Conservation (phyloP, 2,888 invertebrate genomes). For the Sesamia inferens region DNA sequence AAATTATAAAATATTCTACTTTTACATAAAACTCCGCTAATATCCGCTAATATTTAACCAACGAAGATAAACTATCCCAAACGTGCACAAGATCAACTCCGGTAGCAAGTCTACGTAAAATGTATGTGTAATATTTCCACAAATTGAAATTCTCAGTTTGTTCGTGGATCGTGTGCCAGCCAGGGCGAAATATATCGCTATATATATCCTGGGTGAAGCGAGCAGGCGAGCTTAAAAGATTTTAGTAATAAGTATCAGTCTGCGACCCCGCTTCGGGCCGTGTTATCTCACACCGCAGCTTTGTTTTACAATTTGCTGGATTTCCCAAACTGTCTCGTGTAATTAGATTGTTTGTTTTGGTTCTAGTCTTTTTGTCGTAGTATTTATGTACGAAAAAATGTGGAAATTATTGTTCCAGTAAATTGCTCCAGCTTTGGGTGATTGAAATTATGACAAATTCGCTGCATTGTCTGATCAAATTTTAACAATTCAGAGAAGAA, state of each 20-base stretch:
- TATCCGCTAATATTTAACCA: slow-evolving; percentile 32
- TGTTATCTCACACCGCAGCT: slow-evolving; percentile 56
- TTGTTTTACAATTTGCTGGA: slow-evolving; percentile 52
- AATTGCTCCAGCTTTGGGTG: neutral
- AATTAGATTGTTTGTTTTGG: slow-evolving; percentile 44
- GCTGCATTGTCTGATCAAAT: neutral
- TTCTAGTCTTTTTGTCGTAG: slow-evolving; percentile 1
- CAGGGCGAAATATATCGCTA: slow-evolving; percentile 43
- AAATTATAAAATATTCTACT: neutral
- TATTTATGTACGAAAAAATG: slow-evolving; percentile 3
- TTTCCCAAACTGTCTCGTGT: slow-evolving; percentile 36
- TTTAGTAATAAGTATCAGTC: slow-evolving; percentile 63
- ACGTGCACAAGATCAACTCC: slow-evolving; percentile 36
- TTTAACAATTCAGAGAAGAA: neutral
- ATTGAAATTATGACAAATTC: neutral
- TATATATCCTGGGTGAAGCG: slow-evolving; percentile 48
- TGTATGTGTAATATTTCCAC: slow-evolving; percentile 58
- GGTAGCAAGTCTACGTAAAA: slow-evolving; percentile 36
- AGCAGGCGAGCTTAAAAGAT: slow-evolving; percentile 61
- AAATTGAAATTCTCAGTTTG: slow-evolving; percentile 62
- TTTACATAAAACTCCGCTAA: slow-evolving; percentile 17
- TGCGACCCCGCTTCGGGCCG: slow-evolving; percentile 38
- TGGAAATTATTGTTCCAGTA: neutral
- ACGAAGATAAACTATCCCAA: slow-evolving; percentile 33
- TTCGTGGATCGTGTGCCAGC: slow-evolving; percentile 46